Conservation (phyloP, 2,113 vertebrate genomes). For the Elanus axillaris region DNA sequence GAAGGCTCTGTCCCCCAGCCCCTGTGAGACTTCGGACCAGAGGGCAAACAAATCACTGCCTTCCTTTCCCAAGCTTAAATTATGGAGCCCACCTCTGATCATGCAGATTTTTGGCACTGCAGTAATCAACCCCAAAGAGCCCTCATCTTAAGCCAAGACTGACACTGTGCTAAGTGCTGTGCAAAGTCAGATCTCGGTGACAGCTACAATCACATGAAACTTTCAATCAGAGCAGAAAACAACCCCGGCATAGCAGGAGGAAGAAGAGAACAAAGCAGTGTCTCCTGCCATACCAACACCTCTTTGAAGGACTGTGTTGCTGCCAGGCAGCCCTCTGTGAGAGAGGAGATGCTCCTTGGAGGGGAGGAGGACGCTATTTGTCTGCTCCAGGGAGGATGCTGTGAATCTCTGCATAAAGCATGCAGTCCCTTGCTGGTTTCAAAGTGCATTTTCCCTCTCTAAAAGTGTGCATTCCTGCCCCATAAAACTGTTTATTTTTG, state of each 20-base stretch:
- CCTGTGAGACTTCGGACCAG: neutral
- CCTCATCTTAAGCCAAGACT: neutral
- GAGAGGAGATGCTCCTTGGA: neutral
- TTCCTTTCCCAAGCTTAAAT: neutral
- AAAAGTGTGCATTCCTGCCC: conserved; percentile 13
- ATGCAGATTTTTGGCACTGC: neutral
- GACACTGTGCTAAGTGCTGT: conserved; percentile 3
- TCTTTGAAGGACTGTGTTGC: neutral
- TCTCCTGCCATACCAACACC: neutral
- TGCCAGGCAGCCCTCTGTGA: neutral
- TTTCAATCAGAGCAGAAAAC: conserved; percentile 41
- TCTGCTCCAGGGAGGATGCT: conserved; percentile 37
- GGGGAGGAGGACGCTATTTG: neutral
- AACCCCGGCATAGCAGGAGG: neutral
- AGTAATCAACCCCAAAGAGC: neutral
- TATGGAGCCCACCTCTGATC: neutral
- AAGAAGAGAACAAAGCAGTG: conserved; percentile 41
- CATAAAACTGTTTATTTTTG: conserved; percentile 59
- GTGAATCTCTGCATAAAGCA: neutral
- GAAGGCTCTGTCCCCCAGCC: neutral
- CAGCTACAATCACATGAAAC: conserved; percentile 5
- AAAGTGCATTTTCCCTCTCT: conserved; percentile 52
- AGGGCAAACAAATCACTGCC: neutral
- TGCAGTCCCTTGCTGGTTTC: conserved; percentile 36
- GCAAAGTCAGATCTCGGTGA: conserved; percentile 37